Conservation (phyloP, 2,113 vertebrate genomes). For the Aegithalos caudatus region DNA sequence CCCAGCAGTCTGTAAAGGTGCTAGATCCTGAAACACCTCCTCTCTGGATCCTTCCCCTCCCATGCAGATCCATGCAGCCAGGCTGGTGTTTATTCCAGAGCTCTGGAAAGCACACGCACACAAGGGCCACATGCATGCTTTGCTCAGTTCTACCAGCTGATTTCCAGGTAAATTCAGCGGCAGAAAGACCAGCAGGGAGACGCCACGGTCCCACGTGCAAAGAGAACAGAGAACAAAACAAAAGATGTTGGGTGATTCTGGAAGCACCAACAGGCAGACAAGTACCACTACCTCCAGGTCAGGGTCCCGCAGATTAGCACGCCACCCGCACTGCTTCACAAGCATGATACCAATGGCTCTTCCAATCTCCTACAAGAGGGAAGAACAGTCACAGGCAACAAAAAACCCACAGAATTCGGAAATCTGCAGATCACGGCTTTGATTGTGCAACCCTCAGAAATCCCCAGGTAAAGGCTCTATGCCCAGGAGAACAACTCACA, state of each 20-base stretch:
- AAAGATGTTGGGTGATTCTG: background rate
- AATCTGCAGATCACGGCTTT: background rate
- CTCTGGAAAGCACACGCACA: background rate
- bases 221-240: background rate
- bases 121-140: background rate
- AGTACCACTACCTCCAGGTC: conserved; percentile 79
- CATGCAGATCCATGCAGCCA: fast-evolving
- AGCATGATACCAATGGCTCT: conserved; percentile 78
- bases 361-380: conserved; percentile 78
- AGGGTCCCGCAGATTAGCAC: conserved; percentile 80
- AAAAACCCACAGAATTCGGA: background rate
- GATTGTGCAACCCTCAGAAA: background rate
- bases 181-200: background rate
- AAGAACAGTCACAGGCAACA: background rate
- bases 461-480: background rate
- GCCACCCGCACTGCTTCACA: conserved; percentile 83
- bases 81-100: background rate
- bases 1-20: background rate
- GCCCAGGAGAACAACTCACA: background rate
- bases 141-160: background rate
- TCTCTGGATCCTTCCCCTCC: background rate
- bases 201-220: fast-evolving
- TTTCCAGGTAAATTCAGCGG: background rate
- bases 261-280: background rate
- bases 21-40: fast-evolving